Conservation (phyloP, 2,113 vertebrate genomes). For the Peucedramus taeniatus region DNA sequence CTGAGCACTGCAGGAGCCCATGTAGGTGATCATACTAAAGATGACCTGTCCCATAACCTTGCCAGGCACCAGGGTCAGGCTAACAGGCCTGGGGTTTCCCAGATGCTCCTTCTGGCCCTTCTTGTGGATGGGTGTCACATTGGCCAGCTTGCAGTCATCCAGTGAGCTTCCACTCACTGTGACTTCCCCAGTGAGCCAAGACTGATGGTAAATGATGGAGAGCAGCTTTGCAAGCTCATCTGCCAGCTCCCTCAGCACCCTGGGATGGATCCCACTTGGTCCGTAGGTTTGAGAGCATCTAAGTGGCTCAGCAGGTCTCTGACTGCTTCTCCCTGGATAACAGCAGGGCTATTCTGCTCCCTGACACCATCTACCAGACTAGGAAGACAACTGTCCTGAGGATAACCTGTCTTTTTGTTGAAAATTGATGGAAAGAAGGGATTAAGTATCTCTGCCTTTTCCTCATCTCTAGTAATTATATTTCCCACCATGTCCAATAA, state of each 20-base stretch:
- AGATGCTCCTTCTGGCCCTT: neutral
- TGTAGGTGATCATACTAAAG: fast-evolving
- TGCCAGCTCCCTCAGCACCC: neutral
- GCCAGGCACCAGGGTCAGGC: neutral
- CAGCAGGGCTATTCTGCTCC: neutral
- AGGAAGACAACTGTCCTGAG: neutral
- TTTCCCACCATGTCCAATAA: neutral
- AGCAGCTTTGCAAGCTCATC: fast-evolving
- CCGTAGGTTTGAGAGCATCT: neutral
- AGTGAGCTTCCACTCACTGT: neutral
- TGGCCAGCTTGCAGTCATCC: neutral
- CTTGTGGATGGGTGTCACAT: neutral
- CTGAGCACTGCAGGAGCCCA: neutral
- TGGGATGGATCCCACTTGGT: neutral
- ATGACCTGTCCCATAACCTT: neutral
- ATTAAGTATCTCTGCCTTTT: neutral
- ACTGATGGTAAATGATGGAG: neutral
- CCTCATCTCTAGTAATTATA: neutral
- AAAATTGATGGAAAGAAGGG: neutral
- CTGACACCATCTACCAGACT: neutral
- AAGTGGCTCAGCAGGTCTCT: neutral
- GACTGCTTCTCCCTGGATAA: neutral
- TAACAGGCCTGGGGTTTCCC: neutral
- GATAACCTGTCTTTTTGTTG: neutral
- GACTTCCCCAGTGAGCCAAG: neutral